Percentiles rank a stretch among this genome's conserved stretches.
Conservation (phyloP, 2,113 vertebrate genomes). For the Phodopus roborovskii region DNA sequence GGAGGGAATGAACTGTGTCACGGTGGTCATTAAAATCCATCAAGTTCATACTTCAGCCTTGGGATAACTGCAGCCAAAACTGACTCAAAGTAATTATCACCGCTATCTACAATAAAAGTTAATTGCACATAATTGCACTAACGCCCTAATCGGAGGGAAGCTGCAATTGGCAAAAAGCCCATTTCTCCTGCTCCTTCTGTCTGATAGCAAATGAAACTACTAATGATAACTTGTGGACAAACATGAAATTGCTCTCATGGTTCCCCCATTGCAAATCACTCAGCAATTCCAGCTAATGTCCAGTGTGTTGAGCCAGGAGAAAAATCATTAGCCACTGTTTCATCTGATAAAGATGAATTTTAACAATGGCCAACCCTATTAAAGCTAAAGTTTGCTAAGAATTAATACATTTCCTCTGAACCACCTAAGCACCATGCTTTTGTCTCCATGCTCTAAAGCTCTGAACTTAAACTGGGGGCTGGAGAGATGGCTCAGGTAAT, state of each 20-base stretch:
- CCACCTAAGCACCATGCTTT: background rate
- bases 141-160: constrained; percentile 86
- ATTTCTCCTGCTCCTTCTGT: constrained; percentile 82
- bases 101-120: constrained; percentile 89
- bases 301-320: constrained; percentile 72
- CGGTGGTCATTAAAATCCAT: constrained; percentile 87
- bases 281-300: constrained; percentile 75
- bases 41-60: constrained; percentile 86
- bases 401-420: background rate
- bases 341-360: constrained; percentile 79
- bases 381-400: constrained; percentile 37
- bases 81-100: constrained; percentile 88
- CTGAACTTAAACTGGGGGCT: background rate
- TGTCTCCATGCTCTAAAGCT: background rate
- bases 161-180: constrained; percentile 85
- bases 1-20: constrained; percentile 76
- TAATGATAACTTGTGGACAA: constrained; percentile 85
- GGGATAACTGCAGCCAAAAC: constrained; percentile 85
- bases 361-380: constrained; percentile 35
- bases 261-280: constrained; percentile 79
- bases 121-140: constrained; percentile 90
- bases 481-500: background rate
- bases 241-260: constrained; percentile 80
- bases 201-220: constrained; percentile 82
- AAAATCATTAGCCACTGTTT: constrained; percentile 74